Evolutionary conservation across 1,140 invertebrate species (phyloP), one percentile per base, ranked within the genome.

Genomic region (Orchesella cincta): DNA sequence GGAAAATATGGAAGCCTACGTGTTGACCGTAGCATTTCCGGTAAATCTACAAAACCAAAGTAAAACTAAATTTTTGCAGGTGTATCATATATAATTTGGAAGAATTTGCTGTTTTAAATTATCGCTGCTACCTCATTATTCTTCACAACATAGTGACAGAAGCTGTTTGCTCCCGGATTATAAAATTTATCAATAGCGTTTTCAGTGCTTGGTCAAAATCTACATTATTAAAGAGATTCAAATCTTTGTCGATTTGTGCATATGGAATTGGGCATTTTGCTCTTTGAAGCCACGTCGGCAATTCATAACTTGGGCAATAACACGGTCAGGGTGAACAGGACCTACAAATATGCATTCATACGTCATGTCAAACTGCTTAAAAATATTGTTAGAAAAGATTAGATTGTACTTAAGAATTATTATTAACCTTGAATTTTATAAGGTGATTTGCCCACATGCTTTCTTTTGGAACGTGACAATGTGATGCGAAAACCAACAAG

Each of bases 1-100:
- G 91, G 86, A 98, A 98, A 90, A 96, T 96, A 85, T 95, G 95
- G 84, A 98, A 99, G 18, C 94, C 96, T n/a, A 95, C 91, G 87
- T 98, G 92, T 86, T 97, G 90, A 28, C 97, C 96, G 88, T 95
- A 95, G 83, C 96, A 98, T 82, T 91, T 90, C 82, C 95, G 88
- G 85, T 93, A 94, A 82, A 97, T 87, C 90, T 91, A n/a, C n/a
- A n/a, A n/a, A n/a, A n/a, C n/a, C n/a, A n/a, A n/a, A n/a, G n/a
- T n/a, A n/a, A n/a, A n/a, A n/a, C n/a, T n/a, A n/a, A n/a, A n/a
- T n/a, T n/a, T n/a, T n/a, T n/a, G n/a, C n/a, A n/a, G n/a, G n/a
- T n/a, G n/a, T n/a, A n/a, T n/a, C n/a, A n/a, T n/a, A n/a, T n/a
- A n/a, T n/a, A n/a, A n/a, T n/a, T n/a, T n/a, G n/a, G n/a, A n/a